These are phyloP conservation scores for Melanotaenia boesemani DNA, from an alignment of 2,797 vertebrate genomes.

Conservation along the genomic window DNA sequence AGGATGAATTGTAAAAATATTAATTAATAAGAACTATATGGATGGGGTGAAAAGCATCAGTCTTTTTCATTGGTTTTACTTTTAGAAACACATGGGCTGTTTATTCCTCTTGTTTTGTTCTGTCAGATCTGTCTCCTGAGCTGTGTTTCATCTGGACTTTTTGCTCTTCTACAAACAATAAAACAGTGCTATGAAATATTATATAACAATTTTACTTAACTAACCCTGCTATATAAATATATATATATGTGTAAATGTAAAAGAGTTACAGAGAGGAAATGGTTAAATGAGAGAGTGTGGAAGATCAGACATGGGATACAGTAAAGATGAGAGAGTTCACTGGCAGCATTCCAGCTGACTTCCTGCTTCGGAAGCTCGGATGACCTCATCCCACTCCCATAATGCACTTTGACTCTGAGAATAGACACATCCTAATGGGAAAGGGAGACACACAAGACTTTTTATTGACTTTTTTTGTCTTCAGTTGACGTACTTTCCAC, in stretches of 20 bases:
- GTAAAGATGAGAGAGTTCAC: conserved; percentile 31
- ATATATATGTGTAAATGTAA: neutral
- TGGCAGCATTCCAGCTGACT: conserved; percentile 70
- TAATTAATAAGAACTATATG: neutral
- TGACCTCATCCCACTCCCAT: conserved; percentile 73
- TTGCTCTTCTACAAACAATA: neutral
- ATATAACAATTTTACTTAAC: neutral
- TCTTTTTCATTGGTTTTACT: neutral
- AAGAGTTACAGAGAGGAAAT: neutral
- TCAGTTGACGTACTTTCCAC: neutral
- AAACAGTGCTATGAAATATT: neutral
- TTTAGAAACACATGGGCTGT: too few species aligned
- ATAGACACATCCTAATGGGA: conserved; percentile 70
- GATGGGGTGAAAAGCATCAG: neutral
- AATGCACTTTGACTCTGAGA: conserved; percentile 73
- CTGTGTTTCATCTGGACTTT: neutral
- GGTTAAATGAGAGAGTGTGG: conserved; percentile 16
- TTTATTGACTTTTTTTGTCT: neutral
- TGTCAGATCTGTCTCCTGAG: too few species aligned
- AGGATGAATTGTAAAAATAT: neutral
- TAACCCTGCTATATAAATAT: neutral
- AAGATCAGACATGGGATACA: conserved; percentile 31
- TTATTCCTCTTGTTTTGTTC: too few species aligned
- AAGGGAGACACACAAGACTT: conserved; percentile 34
- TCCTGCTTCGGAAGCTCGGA: conserved; percentile 77